Evolutionary conservation across 2,113 vertebrate genomes (phyloP), one percentile per base, ranked within the genome.

Genomic region (Azemiops feae): DNA sequence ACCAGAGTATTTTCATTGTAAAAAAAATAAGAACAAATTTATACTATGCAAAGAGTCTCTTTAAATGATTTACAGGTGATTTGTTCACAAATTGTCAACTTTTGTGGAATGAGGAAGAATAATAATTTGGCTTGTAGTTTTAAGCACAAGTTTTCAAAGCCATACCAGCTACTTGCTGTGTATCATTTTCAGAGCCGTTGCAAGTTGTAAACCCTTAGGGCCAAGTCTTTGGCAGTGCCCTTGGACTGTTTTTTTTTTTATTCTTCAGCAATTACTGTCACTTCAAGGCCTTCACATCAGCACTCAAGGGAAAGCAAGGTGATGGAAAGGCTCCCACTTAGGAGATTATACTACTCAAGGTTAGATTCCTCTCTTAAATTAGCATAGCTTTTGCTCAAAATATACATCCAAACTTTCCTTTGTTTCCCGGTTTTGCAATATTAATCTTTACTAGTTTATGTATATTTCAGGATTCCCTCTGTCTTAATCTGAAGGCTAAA

Each of bases 211-310:
- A 4, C 94, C 92, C 85, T 92, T 7, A 7, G 90, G 89, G 69
- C 81, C 94, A 1, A 87, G 87, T 89, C 81, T 94, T 39, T 89
- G 93, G 57, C 45, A 47, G 0, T 85, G 86, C 11, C 87, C 39
- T 89, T 92, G 60, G 39, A 25, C 39, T 5, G 12, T 3, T 3
- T 10, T n/a, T 87, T 85, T 87, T 93, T 91, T 87, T 92, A 91
- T 54, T 90, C 60, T 95, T 96, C 91, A 69, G 64, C 85, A 88
- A 90, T 92, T 94, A 81, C 88, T 93, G 93, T 95, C 85, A 92
- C 93, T 95, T 97, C 91, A 94, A 92, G 93, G 92, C 69, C 90
- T 96, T 96, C 94, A 55, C 23, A 96, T 95, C 91, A 94, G 89
- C 93, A 58, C 81, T 23, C 54, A 85, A 45, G 47, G 74, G 53